These are phyloP conservation scores for Hirtodrosophila duncani DNA, from an alignment of 2,888 invertebrate species.

Conservation along the genomic window DNA sequence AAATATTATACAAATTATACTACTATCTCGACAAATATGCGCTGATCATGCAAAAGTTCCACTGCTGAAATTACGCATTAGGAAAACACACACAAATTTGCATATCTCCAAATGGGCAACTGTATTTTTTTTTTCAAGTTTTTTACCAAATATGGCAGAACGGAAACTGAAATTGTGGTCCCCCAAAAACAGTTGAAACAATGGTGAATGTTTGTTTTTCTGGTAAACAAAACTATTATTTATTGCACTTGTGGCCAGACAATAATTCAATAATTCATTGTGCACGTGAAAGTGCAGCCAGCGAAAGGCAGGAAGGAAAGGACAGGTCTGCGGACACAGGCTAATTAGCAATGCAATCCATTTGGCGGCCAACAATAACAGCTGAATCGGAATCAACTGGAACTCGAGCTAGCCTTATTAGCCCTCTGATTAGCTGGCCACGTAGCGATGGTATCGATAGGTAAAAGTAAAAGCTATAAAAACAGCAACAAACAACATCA, in stretches of 20 bases:
- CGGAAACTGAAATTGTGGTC: conserved; percentile 31
- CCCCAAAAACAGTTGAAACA: too few species aligned
- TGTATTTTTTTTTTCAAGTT: conserved; percentile 10
- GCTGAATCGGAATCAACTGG: conserved; percentile 26
- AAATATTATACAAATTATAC: conserved; percentile 17
- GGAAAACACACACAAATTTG: conserved; percentile 34
- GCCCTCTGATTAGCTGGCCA: conserved; percentile 36
- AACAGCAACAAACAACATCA: conserved; percentile 25
- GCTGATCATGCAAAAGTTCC: background rate
- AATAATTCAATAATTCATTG: conserved; percentile 56
- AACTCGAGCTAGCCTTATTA: conserved; percentile 26
- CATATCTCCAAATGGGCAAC: conserved; percentile 34
- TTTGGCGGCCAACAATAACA: conserved; percentile 20
- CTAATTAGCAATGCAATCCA: conserved; percentile 54
- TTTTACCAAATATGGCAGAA: conserved; percentile 52
- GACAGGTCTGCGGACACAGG: conserved; percentile 21
- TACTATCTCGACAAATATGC: conserved; percentile 8
- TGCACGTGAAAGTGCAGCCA: conserved; percentile 59
- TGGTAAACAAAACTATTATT: conserved; percentile 56
- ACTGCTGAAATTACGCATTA: conserved; percentile 26
- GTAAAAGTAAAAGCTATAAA: conserved; percentile 40
- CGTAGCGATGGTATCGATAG: conserved; percentile 6
- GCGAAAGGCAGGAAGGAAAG: conserved; percentile 34
- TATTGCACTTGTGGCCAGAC: conserved; percentile 62
- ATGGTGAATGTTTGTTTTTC: conserved; percentile 54